Evolutionary conservation across 2,113 vertebrate genomes (phyloP).

Genomic region (Brachyhypopomus gauderio): DNA sequence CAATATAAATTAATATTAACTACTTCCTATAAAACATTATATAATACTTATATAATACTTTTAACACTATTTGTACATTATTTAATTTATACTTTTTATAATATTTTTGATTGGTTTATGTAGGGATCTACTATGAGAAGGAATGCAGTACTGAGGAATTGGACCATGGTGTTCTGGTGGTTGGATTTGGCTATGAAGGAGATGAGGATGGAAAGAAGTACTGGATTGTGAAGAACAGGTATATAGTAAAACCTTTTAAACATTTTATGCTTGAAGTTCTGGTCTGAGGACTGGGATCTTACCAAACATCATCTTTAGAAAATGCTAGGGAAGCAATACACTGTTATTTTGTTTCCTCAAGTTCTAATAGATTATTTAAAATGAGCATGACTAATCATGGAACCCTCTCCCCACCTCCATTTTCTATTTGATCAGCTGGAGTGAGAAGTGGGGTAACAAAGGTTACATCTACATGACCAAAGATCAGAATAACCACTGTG

Average conservation of each 20-base stretch:
- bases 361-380: no score
- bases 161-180: constrained; percentile 79
- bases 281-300: no score
- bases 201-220: constrained; percentile 75
- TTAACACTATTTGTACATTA: no score
- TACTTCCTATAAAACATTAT: no score
- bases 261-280: background rate
- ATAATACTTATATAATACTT: no score
- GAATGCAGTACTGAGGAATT: constrained; percentile 75
- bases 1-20: no score
- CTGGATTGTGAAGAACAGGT: constrained; percentile 90
- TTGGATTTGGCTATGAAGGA: constrained; percentile 78
- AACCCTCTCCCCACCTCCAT: background rate
- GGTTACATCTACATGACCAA: constrained; percentile 80
- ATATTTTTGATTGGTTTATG: background rate
- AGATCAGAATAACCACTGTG: constrained; percentile 77
- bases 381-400: no score
- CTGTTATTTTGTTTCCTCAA: no score
- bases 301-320: no score
- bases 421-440: constrained; percentile 72
- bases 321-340: no score
- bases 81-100: background rate
- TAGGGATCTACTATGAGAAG: constrained; percentile 84
- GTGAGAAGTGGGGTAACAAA: constrained; percentile 76
- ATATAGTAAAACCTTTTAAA: constrained; percentile 50